These are phyloP conservation scores for Cataglyphis rosenhaueri DNA, from an alignment of 2,888 invertebrate species.

Conservation along the genomic window DNA sequence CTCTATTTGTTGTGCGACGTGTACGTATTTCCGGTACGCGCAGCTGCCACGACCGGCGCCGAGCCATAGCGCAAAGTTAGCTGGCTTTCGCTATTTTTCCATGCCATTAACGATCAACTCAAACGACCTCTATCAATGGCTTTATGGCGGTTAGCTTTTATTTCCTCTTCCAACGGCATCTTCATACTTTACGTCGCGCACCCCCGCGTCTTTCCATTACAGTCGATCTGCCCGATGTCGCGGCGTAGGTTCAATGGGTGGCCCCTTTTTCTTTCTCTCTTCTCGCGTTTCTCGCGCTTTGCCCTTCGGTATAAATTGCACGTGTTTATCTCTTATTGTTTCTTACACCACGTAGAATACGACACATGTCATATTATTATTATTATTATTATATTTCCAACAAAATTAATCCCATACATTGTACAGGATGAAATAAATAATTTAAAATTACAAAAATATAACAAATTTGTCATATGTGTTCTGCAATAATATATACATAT, in stretches of 20 bases:
- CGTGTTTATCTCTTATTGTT: slow-evolving; percentile 49
- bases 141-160: slow-evolving; percentile 80
- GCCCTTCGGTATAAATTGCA: slow-evolving; percentile 31
- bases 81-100: slow-evolving; percentile 81
- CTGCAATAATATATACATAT: background rate
- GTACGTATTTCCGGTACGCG: slow-evolving; percentile 51
- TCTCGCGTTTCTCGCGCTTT: background rate
- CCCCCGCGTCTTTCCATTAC: slow-evolving; percentile 52
- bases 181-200: slow-evolving; percentile 34
- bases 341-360: slow-evolving; percentile 18
- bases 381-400: background rate
- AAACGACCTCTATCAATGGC: slow-evolving; percentile 82
- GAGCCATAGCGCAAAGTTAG: slow-evolving; percentile 77
- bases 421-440: background rate
- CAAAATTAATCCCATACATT: background rate
- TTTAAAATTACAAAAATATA: background rate
- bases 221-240: slow-evolving; percentile 37
- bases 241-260: slow-evolving; percentile 34
- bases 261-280: slow-evolving; percentile 5
- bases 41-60: slow-evolving; percentile 62
- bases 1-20: slow-evolving; percentile 53
- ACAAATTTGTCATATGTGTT: background rate
- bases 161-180: slow-evolving; percentile 67
- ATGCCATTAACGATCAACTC: slow-evolving; percentile 82
- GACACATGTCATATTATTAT: too few species aligned